phyloP scores from a whole-genome alignment of 2,888 invertebrate genomes.

The Chloroclysta siterata region DNA sequence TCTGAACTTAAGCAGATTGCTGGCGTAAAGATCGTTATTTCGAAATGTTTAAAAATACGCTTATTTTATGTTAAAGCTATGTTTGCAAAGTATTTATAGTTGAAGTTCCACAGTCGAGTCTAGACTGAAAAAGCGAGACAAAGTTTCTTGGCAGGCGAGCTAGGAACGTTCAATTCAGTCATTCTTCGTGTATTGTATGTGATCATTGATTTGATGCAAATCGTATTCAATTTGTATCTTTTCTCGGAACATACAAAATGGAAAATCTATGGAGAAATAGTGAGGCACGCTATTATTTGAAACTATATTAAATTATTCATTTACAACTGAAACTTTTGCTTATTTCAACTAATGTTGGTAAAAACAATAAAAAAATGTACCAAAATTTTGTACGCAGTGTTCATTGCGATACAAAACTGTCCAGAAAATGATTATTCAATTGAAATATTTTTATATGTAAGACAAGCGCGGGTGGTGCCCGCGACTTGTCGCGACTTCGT shows the following conservation, averaged over 20 bases:
- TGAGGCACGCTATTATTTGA: too few relatives aligned
- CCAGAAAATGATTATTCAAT: too few relatives aligned
- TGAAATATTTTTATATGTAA: too few relatives aligned
- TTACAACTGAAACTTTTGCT: too few relatives aligned
- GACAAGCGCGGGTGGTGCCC: too few relatives aligned
- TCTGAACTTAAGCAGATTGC: background rate
- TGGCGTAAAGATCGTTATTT: background rate
- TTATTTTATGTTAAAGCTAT: constrained; percentile 17
- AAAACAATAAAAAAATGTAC: too few relatives aligned
- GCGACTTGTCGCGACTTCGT: too few relatives aligned
- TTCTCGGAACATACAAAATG: background rate
- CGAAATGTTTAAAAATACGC: constrained; percentile 15
- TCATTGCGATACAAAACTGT: too few relatives aligned
- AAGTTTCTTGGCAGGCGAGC: constrained; percentile 31
- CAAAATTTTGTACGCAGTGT: too few relatives aligned
- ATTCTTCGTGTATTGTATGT: constrained; percentile 6
- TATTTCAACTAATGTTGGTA: too few relatives aligned
- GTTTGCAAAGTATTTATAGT: constrained; percentile 21
- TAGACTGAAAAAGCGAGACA: constrained; percentile 24
- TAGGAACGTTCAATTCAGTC: constrained; percentile 10
- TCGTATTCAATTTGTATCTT: background rate
- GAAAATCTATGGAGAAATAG: background rate
- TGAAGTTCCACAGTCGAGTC: constrained; percentile 22
- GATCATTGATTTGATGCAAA: constrained; percentile 14
- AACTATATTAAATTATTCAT: too few relatives aligned